A percentile compares a stretch with the other conserved stretches of the same genome.
Conservation (phyloP, 2,888 invertebrate genomes). For the Megamerina dolium region DNA sequence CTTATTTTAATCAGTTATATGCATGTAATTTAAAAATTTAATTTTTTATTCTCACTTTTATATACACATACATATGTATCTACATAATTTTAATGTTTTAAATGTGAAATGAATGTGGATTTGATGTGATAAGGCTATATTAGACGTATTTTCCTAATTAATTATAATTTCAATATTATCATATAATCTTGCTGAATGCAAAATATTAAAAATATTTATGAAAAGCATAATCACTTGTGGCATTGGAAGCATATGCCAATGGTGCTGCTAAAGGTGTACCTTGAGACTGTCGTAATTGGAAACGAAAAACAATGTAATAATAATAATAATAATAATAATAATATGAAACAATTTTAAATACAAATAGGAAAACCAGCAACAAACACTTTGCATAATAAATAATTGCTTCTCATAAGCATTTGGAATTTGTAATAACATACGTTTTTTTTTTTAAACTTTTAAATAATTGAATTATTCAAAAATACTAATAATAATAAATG, state of each 20-base stretch:
- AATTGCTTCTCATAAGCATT: too few relatives aligned
- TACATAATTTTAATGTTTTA: not conserved
- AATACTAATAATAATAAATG: too few relatives aligned
- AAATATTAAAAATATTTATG: not conserved
- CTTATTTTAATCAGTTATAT: not conserved
- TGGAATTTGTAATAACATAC: slow-evolving; percentile 1
- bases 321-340: too few relatives aligned
- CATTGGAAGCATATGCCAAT: not conserved
- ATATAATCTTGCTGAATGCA: not conserved
- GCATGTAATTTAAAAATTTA: slow-evolving; percentile 24
- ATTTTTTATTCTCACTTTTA: not conserved
- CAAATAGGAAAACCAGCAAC: too few relatives aligned
- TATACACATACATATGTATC: not conserved
- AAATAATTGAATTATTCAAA: too few relatives aligned
- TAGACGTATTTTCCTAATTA: too few relatives aligned
- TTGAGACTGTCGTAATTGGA: slow-evolving; percentile 27
- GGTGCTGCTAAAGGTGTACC: slow-evolving; percentile 3
- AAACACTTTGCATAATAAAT: too few relatives aligned
- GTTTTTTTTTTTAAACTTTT: too few relatives aligned
- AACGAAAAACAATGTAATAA: slow-evolving; percentile 21
- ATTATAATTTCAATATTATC: not conserved
- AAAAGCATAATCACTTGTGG: slow-evolving; percentile 9
- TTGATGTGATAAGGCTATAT: too few relatives aligned
- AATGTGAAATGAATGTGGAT: not conserved
- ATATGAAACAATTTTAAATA: too few relatives aligned